These are phyloP conservation scores for Catagonus wagneri DNA, from an alignment of 2,113 vertebrate species.

Conservation along the genomic window DNA sequence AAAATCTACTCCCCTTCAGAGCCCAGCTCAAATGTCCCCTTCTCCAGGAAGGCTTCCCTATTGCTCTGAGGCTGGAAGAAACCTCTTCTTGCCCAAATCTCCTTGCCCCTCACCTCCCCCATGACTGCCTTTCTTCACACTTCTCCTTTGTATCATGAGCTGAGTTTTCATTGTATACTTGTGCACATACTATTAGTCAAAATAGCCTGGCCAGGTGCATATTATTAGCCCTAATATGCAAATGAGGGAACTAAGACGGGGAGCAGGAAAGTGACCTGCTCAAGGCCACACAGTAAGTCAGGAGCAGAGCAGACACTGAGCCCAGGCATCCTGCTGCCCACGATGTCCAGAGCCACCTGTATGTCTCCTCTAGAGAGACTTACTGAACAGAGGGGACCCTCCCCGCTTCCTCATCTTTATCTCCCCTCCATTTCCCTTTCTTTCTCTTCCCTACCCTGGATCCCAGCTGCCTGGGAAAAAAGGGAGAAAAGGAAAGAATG, in stretches of 20 bases:
- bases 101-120: background rate
- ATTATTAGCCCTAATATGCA: background rate
- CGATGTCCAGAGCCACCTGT: background rate
- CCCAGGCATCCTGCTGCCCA: background rate
- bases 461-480: constrained; percentile 72
- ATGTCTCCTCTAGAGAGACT: background rate
- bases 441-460: background rate
- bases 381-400: background rate
- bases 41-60: constrained; percentile 12
- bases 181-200: background rate
- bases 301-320: background rate
- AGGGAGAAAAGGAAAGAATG: constrained; percentile 74
- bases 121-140: background rate
- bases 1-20: background rate
- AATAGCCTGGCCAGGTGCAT: background rate
- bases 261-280: background rate
- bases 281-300: background rate
- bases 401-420: background rate
- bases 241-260: constrained; percentile 6
- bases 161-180: background rate
- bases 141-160: background rate
- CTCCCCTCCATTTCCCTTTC: background rate
- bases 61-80: background rate
- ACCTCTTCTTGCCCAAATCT: background rate
- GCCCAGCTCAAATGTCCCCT: background rate